Base-by-base conservation (phyloP, 2,888 invertebrate species). In the Bombyx huttoni region DNA sequence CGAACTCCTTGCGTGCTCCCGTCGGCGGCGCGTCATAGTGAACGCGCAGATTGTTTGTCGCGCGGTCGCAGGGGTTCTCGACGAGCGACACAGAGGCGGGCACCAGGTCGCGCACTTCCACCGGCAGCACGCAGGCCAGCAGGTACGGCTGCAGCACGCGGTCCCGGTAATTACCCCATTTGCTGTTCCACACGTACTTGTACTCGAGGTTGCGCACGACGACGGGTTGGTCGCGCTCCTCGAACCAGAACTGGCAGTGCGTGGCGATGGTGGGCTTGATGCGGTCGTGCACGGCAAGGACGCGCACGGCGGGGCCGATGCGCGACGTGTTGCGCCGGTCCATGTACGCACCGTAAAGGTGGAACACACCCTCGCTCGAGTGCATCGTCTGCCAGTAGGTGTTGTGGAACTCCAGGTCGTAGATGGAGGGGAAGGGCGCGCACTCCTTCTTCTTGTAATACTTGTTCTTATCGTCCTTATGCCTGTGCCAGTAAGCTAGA, bases 151-250 rank as follows among this genome's bases (percentile, higher is more conserved):
- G 97, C 75, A 96, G 95, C 58, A 96, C 94, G 51, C 94, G 94
- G 78, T 96, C 95, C 73, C 95, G 94, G 83, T 96, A 96, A 82
- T 97, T 97, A 54, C 97, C 97, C 97, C 97, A 97, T 79, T 96
- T 96, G 65, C 93, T 93, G 78, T 96, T 95, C 97, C 97, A 97
- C 63, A 97, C 95, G 78, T 97, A 97, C 76, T 96, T 96, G 86
- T 97, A 97, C 80, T 96, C 96, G 63, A 95, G 92, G 14, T 93
- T 94, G 72, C 94, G 93, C 13, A 94, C 92, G 34, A 95, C 91
- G 34, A 93, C 93, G 0, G 96, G 96, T 65, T 94, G 94, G 60
- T 92, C 93, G 63, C 93, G 93, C 45, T 93, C 93, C 64, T 95
- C 94, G 83, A 94, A 97, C 97, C 96, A 97, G 63, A 97, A 91